phyloP scores from a whole-genome alignment of 1,140 invertebrate species.

The Notospermus geniculatus region DNA sequence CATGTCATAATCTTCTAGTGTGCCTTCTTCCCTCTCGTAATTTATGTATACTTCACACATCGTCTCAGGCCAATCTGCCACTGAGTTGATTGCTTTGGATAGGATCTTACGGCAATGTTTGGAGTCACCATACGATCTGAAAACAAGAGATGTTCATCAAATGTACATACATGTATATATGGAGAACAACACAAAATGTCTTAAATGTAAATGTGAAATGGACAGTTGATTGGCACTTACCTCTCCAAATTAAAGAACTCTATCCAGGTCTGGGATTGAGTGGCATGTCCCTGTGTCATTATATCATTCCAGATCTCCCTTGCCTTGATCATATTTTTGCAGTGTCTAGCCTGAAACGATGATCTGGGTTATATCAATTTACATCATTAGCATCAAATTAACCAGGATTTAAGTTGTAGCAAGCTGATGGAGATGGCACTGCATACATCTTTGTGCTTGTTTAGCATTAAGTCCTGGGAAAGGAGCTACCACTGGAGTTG shows the following conservation, averaged over 20 bases:
- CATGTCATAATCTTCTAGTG: constrained; percentile 60
- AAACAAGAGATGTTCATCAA: constrained; percentile 20
- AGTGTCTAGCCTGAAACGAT: constrained; percentile 51
- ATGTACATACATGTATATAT: no score
- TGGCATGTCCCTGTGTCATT: constrained; percentile 63
- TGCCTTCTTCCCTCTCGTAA: constrained; percentile 77
- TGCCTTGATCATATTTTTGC: constrained; percentile 66
- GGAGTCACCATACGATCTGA: constrained; percentile 64
- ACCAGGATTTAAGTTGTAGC: no score
- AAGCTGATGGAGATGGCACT: no score
- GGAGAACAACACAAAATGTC: no score
- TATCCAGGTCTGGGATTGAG: constrained; percentile 65
- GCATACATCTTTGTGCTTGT: no score
- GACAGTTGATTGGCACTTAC: constrained; percentile 26
- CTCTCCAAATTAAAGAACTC: constrained; percentile 69
- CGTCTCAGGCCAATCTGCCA: constrained; percentile 72
- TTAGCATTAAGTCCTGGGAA: no score
- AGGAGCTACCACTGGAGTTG: no score
- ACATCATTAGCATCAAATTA: no score
- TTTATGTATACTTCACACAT: constrained; percentile 71
- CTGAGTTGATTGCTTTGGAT: constrained; percentile 63
- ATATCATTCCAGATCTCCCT: constrained; percentile 73
- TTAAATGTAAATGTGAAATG: no score
- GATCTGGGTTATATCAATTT: not conserved
- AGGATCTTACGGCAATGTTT: constrained; percentile 67